phyloP scores from a whole-genome alignment of 1,140 invertebrate genomes.

The Teleogryllus occipitalis region DNA sequence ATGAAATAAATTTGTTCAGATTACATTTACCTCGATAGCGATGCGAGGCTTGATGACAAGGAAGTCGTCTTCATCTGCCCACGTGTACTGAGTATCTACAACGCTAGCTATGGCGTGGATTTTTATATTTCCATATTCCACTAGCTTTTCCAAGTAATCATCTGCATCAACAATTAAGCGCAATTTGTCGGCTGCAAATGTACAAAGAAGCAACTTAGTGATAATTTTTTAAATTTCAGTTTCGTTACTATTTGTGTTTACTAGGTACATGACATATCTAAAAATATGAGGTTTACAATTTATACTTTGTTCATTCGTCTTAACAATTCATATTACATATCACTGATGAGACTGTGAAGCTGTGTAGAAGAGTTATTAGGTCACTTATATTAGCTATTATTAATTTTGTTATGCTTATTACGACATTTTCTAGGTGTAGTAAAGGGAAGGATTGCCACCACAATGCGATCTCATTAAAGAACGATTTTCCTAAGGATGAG shows the following conservation, averaged over 20 bases:
- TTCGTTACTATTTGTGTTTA: not conserved
- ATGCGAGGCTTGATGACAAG: conserved; percentile 60
- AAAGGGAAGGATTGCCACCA: no score
- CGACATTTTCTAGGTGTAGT: no score
- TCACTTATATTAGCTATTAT: no score
- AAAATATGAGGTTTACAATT: not conserved
- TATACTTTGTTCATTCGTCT: not conserved
- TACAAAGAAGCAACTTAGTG: conserved; percentile 6
- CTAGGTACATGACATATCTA: not conserved
- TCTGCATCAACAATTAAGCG: conserved; percentile 47
- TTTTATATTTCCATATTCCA: conserved; percentile 68
- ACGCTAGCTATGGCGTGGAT: conserved; percentile 60
- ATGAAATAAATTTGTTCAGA: no score
- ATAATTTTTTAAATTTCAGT: not conserved
- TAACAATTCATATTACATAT: not conserved
- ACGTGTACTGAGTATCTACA: conserved; percentile 61
- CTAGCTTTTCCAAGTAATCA: conserved; percentile 61
- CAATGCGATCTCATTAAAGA: no score
- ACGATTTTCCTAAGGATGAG: no score
- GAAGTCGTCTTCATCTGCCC: conserved; percentile 67
- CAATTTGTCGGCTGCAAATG: conserved; percentile 47
- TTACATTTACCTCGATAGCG: conserved; percentile 45
- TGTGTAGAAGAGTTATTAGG: no score
- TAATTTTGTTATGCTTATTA: no score
- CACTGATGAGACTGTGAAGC: no score